Base-by-base conservation (phyloP, 2,797 vertebrate species). In the Anguilla anguilla region DNA sequence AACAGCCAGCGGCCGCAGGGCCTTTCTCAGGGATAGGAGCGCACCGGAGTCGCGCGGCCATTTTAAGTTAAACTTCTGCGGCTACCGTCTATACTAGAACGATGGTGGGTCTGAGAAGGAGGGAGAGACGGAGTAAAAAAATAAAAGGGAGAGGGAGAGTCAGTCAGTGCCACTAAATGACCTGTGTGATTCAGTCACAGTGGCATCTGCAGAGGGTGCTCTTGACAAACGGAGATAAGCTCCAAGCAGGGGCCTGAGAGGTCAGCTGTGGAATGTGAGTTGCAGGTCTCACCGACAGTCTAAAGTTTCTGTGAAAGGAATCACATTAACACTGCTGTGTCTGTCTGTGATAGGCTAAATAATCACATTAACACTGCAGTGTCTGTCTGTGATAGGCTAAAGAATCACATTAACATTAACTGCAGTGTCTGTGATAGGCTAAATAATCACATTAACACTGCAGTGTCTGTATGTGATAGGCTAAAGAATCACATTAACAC, bases 241-340 rank as follows among this genome's bases (percentile, higher is more conserved):
- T 86, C 51, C 53, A 74, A 87, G 69, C 88, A 77, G 86, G 28
- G 64, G 89, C 84, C 72, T 69, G 90, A 86, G 91, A 93, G 91
- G 92, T 86, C 91, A 84, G 89, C 79, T 57, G 89, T 90, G 94
- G 93, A 94, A 94, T 94, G 92, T 88, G 89, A 83, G 88, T 2
- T 51, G 81, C 84, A 85, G 55, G 90, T 83, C 69, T 25, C 43
- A 81, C 85, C 83, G 67, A 89, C 72, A 84, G 88, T 13, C 67
- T 39, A 84, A 84, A 19, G 22, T 57, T 69, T 83, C 74, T 85
- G 67, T 25, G 90, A 35, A 19, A 74, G 25, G 61, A n/a, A 67
- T 0, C 15, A 15, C 67, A 6, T 64, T 64, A 64, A 25, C 59
- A 64, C 59, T 22, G 3, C 17, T 22, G 59, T 64, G 59, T 64